Conservation (phyloP, 2,888 invertebrate species). For the Dasypolia templi region DNA sequence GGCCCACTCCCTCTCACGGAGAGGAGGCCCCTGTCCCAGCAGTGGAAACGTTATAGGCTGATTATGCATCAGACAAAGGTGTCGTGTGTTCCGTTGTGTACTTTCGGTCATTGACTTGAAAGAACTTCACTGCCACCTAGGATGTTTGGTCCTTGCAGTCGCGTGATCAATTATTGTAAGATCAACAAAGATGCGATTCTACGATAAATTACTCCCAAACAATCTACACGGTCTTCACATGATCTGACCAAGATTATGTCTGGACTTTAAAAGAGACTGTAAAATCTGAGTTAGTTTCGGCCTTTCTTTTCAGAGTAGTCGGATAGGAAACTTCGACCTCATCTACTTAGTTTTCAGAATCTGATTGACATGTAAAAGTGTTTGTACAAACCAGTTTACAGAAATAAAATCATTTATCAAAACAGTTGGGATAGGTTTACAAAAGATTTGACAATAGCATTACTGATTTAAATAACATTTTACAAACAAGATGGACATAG, state of each 20-base stretch:
- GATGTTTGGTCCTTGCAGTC: neutral
- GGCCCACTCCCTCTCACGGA: too few species aligned
- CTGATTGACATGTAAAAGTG: neutral
- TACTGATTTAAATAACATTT: neutral
- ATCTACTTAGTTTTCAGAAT: neutral
- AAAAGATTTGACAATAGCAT: neutral
- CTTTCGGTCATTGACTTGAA: slow-evolving; percentile 45
- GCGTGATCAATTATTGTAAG: neutral
- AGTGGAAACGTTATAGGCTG: too few species aligned
- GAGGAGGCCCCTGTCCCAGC: too few species aligned
- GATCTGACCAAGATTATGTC: neutral
- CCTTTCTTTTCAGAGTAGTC: neutral
- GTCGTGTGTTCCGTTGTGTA: slow-evolving; percentile 25
- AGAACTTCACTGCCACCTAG: neutral
- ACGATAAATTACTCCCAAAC: neutral
- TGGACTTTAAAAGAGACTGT: neutral
- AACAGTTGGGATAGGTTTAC: neutral
- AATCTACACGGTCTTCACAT: neutral
- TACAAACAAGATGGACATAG: neutral
- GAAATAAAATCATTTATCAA: neutral
- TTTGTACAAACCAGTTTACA: neutral
- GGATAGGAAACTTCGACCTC: neutral
- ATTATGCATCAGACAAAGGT: too few species aligned
- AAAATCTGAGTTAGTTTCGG: neutral
- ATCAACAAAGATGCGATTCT: neutral